Evolutionary conservation across 1,140 invertebrate genomes (phyloP), one percentile per base, ranked within the genome.

Genomic region (Hyphantria cunea): DNA sequence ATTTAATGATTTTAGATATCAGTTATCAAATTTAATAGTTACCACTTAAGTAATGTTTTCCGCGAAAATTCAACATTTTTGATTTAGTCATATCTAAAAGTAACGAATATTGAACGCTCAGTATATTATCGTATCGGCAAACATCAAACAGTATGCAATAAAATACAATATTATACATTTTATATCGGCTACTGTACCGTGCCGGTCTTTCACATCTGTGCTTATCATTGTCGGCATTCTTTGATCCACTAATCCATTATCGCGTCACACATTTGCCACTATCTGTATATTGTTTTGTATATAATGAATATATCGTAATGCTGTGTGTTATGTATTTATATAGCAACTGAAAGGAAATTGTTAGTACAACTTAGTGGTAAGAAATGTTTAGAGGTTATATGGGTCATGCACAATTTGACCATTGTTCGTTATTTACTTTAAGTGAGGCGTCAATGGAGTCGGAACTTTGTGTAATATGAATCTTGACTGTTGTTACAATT

Each of bases 101-200:
- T 34, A 31, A 47, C 31, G 44, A 17, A 47, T 45, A 56, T 12
- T 42, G 31, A 44, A 11, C 34, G 55, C 55, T 58, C 48, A 58
- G 55, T 49, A 37, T 15, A 58, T 49, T 58, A 58, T 58, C 55
- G 41, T 25, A 37, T 11, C 55, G 55, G 55, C 33, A 37, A 34
- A 58, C 55, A 31, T 58, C 55, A 58, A 58, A 58, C 42, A 34
- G 47, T 49, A 12, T 17, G 45, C 55, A 58, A 58, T 58, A 58
- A 58, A 48, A 45, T 58, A 58, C 47, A 58, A 37, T 58, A 58
- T 58, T 58, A 56, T 58, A 48, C 44, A 58, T 58, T 39, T 15
- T 45, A 48, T 44, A 48, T 44, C 55, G 14, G 55, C 55, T 58
- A 58, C 55, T 58, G 55, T 58, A 15, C 14, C 44, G n/a, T 31